A percentile compares a stretch with the other conserved stretches of the same genome.
phyloP scores from a whole-genome alignment of 2,113 vertebrate genomes.

The Rhinopithecus roxellana region DNA sequence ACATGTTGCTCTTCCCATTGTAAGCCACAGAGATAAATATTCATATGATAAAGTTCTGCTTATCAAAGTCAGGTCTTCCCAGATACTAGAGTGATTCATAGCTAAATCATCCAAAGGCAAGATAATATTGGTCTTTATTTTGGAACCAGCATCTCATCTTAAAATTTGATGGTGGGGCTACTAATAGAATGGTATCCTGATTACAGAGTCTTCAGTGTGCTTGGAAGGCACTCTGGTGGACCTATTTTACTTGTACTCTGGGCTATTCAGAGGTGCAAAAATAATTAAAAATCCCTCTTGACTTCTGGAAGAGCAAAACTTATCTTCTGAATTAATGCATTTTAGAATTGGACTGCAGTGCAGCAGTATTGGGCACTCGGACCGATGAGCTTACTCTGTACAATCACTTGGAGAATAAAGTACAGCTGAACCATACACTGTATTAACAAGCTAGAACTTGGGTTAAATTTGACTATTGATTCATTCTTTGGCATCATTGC shows the following conservation, averaged over 20 bases:
- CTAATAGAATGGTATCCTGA: background rate
- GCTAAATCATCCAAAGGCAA: background rate
- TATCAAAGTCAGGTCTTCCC: background rate
- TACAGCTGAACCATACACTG: background rate
- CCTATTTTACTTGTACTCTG: background rate
- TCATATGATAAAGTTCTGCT: background rate
- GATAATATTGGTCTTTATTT: background rate
- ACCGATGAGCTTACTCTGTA: background rate
- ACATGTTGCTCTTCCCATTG: background rate
- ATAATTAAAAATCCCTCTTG: background rate
- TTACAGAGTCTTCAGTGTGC: rapidly evolving
- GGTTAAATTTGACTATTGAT: slow-evolving; percentile 61
- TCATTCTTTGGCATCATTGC: slow-evolving; percentile 63
- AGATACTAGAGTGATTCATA: background rate
- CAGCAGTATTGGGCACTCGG: background rate
- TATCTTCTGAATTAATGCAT: background rate
- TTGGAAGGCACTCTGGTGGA: background rate
- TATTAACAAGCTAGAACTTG: slow-evolving; percentile 71
- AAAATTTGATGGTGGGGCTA: background rate
- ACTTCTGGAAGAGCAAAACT: background rate
- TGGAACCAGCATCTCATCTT: background rate
- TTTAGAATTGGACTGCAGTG: background rate
- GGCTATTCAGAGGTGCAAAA: background rate
- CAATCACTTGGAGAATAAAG: background rate
- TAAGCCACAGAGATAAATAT: background rate